These are phyloP conservation scores for Lacanobia oleracea DNA, from an alignment of 2,888 invertebrate genomes.

Conservation along the genomic window DNA sequence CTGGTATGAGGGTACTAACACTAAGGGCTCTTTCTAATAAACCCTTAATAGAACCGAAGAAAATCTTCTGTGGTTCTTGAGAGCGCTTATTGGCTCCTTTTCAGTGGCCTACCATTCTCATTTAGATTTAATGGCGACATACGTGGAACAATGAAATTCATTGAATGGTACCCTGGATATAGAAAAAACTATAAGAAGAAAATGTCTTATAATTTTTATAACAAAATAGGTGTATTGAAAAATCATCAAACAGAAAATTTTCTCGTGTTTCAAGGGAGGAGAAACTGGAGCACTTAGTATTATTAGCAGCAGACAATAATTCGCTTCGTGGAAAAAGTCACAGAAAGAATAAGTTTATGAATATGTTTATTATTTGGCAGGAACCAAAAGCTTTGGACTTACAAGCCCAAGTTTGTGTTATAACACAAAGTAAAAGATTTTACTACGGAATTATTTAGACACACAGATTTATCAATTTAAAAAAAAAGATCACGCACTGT, in stretches of 20 bases:
- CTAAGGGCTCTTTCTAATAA: not conserved
- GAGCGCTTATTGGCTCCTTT: not conserved
- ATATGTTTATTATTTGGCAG: too few relatives aligned
- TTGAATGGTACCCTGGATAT: not conserved
- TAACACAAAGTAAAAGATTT: not conserved
- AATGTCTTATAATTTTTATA: not conserved
- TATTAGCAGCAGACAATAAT: not conserved
- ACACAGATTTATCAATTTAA: too few relatives aligned
- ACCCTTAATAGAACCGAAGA: not conserved
- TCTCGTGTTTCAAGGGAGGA: not conserved
- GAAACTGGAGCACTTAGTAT: not conserved
- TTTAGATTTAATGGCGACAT: conserved; percentile 17
- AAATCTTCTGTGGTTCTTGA: not conserved
- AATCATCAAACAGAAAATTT: not conserved
- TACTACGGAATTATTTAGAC: too few relatives aligned
- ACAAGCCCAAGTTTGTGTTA: too few relatives aligned
- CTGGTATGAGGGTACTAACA: not conserved
- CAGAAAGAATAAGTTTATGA: not conserved
- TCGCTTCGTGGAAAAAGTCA: not conserved
- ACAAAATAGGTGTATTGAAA: not conserved
- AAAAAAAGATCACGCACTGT: too few relatives aligned
- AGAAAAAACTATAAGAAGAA: not conserved
- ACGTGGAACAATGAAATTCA: not conserved
- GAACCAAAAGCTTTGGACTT: not conserved
- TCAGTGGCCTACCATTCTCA: not conserved